phyloP scores from a whole-genome alignment of 2,888 invertebrate genomes.

The Chironomus tentans region DNA sequence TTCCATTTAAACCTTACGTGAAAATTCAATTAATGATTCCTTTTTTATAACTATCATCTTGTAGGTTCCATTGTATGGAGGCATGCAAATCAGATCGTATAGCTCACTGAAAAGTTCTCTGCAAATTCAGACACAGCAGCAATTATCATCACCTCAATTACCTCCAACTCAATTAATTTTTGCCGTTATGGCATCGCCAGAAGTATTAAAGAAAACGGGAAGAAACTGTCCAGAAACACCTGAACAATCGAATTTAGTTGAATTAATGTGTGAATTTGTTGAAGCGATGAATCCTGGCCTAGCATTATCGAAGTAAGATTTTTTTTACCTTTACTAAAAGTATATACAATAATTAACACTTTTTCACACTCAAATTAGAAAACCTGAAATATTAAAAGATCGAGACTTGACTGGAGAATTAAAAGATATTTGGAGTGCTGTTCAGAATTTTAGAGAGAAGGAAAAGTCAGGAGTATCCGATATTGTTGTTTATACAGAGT shows the following conservation, averaged over 20 bases:
- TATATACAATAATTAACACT: no score
- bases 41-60: constrained; percentile 4
- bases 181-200: constrained; percentile 66
- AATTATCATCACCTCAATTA: neutral
- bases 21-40: no score
- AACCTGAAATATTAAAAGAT: constrained; percentile 54
- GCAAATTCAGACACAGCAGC: neutral
- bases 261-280: constrained; percentile 60
- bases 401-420: constrained; percentile 61
- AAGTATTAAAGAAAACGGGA: constrained; percentile 55
- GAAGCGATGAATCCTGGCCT: constrained; percentile 63
- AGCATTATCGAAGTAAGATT: constrained; percentile 44
- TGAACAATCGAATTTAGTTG: constrained; percentile 57
- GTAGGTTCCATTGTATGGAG: constrained; percentile 9
- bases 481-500: constrained; percentile 31
- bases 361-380: constrained; percentile 26
- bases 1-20: no score
- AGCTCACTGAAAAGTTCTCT: neutral
- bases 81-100: constrained; percentile 7
- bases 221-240: constrained; percentile 56
- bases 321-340: no score
- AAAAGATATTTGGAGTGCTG: constrained; percentile 64
- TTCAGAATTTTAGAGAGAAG: constrained; percentile 50
- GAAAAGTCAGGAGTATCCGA: constrained; percentile 38
- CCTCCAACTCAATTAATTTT: constrained; percentile 54